Percentiles rank a stretch among this genome's conserved stretches.
Evolutionary conservation across 2,888 invertebrate genomes (phyloP).

Genomic region (Hypsopygia costalis): DNA sequence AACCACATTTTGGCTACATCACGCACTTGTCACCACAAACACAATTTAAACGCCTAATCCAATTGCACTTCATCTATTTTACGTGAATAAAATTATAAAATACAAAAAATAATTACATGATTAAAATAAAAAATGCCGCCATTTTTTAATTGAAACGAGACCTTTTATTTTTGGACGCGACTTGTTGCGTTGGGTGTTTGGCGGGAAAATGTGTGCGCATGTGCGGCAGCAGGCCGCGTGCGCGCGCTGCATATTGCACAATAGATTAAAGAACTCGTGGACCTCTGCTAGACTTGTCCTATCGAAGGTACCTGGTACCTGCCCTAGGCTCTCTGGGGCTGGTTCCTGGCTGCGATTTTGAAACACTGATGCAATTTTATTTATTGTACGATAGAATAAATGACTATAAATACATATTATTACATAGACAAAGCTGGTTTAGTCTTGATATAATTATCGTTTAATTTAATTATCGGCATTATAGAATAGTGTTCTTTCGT

Average conservation of each 20-base stretch:
- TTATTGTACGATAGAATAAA: no score
- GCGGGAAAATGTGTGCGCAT: conserved; percentile 70
- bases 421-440: no score
- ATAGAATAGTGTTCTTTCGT: no score
- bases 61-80: conserved; percentile 9
- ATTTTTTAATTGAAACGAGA: conserved; percentile 22
- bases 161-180: conserved; percentile 37
- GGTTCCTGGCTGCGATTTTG: conserved; percentile 4
- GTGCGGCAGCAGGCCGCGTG: conserved; percentile 52
- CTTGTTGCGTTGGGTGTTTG: conserved; percentile 53
- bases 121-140: conserved; percentile 9
- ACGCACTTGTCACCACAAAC: conserved; percentile 37
- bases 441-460: no score
- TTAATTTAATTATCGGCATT: no score
- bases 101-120: conserved; percentile 11
- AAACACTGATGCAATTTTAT: no score
- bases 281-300: conserved; percentile 4
- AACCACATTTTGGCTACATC: conserved; percentile 66
- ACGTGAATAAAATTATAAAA: conserved; percentile 1
- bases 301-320: conserved; percentile 4
- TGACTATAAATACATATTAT: no score
- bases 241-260: conserved; percentile 65
- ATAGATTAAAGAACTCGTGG: conserved; percentile 33
- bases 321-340: conserved; percentile 2
- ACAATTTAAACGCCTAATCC: conserved; percentile 17